Base-by-base conservation (phyloP, 2,113 vertebrate genomes). In the Engystomops pustulosus region DNA sequence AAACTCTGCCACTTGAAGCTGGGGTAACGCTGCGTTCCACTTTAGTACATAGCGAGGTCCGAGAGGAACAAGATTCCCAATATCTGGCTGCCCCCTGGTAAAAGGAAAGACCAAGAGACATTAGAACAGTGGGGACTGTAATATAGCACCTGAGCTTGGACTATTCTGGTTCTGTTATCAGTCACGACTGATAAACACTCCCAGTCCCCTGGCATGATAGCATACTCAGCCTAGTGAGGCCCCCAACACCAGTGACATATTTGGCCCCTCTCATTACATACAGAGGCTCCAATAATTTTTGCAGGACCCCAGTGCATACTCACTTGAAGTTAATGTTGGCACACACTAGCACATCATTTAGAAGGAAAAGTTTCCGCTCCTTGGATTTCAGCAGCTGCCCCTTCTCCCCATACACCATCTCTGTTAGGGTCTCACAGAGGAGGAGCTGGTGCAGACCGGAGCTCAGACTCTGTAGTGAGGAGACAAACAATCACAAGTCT, bases 261-360 rank as follows among this genome's bases (percentile, higher is more conserved):
- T 8, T 41, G 38, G 38, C 4, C 4, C 38, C 38, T 41, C 38
- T 8, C 38, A 5, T 5, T 41, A 41, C 4, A 45, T 12, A 11
- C 44, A 45, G 14, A 45, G 44, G 44, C 44, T 12, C 44, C 44
- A 41, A 41, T 2, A 45, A 45, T 45, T 45, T 1, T 11, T 3
- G 47, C 15, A 2, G 15, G 47, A 18, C 74, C 25, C 1, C 0
- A 5, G 45, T 27, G 8, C 17, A 36, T 17, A 51, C 96, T 89
- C 88, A 99, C 97, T 96, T 98, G 94, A 96, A 94, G 90, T 99
- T 98, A 93, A 97, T 95, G 92, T 97, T 99, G 93, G 96, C 96
- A 0, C 97, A 99, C 86, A 99, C 91, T 86, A 99, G 91, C 69
- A 95, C 93, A 89, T 98, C 96, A 0, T 93, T 96, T 87, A 98